Conservation (phyloP, 2,113 vertebrate species). For the Poecile atricapillus region DNA sequence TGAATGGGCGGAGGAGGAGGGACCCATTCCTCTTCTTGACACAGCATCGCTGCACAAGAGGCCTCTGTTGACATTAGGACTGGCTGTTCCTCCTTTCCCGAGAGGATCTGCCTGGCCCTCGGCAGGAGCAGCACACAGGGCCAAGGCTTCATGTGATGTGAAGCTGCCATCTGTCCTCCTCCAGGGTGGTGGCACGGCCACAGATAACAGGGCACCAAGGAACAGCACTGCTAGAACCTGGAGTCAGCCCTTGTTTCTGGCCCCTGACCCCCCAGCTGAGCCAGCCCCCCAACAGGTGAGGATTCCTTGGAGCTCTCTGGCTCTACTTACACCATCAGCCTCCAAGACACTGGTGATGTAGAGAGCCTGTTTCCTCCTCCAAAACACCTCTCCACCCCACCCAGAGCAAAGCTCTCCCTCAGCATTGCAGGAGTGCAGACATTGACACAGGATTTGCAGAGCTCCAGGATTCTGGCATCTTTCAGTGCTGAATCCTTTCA, state of each 20-base stretch:
- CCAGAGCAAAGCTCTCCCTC: background rate
- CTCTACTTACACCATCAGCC: background rate
- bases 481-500: background rate
- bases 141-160: background rate
- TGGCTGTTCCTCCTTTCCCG: conserved; percentile 36
- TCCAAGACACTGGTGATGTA: accelerated
- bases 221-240: background rate
- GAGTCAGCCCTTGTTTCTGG: background rate
- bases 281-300: background rate
- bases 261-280: background rate
- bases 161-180: background rate
- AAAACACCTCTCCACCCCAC: background rate
- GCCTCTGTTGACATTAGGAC: conserved; percentile 65
- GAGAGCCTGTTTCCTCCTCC: background rate
- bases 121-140: background rate
- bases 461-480: background rate
- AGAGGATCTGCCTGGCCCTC: background rate
- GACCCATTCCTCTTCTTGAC: conserved; percentile 65
- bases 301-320: background rate
- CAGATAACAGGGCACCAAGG: background rate
- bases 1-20: conserved; percentile 62
- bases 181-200: background rate
- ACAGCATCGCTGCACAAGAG: conserved; percentile 61
- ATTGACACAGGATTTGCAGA: background rate
- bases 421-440: accelerated